A percentile compares a stretch with the other conserved stretches of the same genome.
Conservation (phyloP, 2,113 vertebrate genomes). For the Callopanchax toddi region DNA sequence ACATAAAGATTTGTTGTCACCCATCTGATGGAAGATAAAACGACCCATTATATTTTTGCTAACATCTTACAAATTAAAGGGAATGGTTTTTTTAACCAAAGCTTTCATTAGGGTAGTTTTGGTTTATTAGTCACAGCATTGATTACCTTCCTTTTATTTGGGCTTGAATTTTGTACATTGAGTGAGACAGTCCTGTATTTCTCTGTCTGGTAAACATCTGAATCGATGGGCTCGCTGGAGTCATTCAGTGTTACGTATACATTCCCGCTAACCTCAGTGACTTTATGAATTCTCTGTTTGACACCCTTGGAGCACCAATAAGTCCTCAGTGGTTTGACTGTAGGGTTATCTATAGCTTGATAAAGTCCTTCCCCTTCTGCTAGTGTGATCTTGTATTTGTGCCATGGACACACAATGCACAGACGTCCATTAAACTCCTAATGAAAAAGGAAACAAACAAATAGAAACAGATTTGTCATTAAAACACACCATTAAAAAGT, state of each 20-base stretch:
- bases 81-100: background rate
- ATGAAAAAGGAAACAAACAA: background rate
- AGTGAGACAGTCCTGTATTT: slow-evolving; percentile 70
- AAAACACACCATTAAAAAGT: background rate
- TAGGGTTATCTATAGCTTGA: slow-evolving; percentile 85
- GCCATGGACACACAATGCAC: slow-evolving; percentile 94
- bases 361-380: slow-evolving; percentile 91
- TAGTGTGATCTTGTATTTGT: slow-evolving; percentile 92
- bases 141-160: slow-evolving; percentile 11
- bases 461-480: no score
- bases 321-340: slow-evolving; percentile 80
- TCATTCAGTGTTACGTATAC: slow-evolving; percentile 86
- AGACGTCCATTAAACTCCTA: slow-evolving; percentile 88
- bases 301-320: slow-evolving; percentile 90
- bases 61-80: background rate
- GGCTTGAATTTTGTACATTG: slow-evolving; percentile 26
- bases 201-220: slow-evolving; percentile 88
- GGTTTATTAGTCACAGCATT: background rate
- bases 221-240: slow-evolving; percentile 80
- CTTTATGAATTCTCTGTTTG: slow-evolving; percentile 89
- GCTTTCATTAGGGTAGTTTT: background rate
- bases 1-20: no score
- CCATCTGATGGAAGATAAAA: background rate
- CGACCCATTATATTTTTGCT: background rate
- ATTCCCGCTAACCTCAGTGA: slow-evolving; percentile 82